Conservation (phyloP, 2,113 vertebrate species). For the Vulpes vulpes region DNA sequence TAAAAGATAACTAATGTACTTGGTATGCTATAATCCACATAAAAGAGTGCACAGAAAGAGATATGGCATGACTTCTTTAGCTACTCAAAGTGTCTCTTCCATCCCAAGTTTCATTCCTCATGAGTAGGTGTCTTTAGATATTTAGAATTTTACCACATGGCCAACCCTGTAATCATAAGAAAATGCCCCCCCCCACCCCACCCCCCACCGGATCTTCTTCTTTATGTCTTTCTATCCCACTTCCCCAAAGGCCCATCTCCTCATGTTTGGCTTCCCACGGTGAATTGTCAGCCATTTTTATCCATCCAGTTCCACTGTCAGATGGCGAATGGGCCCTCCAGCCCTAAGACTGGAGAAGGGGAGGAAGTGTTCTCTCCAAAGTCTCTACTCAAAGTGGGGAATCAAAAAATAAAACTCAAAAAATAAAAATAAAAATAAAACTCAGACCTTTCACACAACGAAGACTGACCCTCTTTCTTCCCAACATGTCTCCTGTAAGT, state of each 20-base stretch:
- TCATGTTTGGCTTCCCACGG: not conserved
- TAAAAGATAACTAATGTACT: not conserved
- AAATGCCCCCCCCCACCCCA: not conserved
- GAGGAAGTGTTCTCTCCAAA: not conserved
- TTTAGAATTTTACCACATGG: not conserved
- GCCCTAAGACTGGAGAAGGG: not conserved
- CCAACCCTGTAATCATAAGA: not conserved
- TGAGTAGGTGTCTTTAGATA: not conserved
- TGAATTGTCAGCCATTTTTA: not conserved
- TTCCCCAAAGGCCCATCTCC: not conserved
- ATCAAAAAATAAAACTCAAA: not conserved
- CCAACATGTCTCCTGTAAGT: not conserved
- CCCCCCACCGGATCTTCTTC: not conserved
- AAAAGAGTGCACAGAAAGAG: not conserved
- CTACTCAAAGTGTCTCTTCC: not conserved
- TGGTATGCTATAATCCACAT: not conserved
- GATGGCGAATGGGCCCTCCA: not conserved
- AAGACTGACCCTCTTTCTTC: not conserved
- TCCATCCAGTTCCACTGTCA: not conserved
- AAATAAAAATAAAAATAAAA: not conserved
- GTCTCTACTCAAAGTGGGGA: not conserved
- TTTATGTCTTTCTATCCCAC: not conserved
- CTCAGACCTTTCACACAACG: not conserved
- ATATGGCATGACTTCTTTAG: not conserved
- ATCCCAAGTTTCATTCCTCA: not conserved